Evolutionary conservation across 1,140 invertebrate genomes (phyloP), one percentile per base, ranked within the genome.

Genomic region (Stenopsyche tienmushanensis): DNA sequence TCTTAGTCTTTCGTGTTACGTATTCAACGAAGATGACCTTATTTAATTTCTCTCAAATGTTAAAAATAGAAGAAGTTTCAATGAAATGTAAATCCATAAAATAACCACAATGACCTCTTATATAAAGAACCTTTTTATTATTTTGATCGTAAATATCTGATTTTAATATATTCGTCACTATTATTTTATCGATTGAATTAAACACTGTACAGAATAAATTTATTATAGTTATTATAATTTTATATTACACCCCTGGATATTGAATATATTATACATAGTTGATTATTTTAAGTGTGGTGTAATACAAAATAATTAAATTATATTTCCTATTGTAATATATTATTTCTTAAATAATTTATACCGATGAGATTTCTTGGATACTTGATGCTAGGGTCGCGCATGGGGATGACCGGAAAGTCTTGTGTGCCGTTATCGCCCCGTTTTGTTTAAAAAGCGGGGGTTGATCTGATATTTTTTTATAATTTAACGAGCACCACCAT

Each of bases 101-200:
- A 65, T 78, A 81, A 81, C 80, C 80, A 77, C 75, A 80, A 80
- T 77, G 80, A 81, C 80, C 80, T 81, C 80, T 80, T 80, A 79
- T 80, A 78, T 79, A 77, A 80, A 80, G 13, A 34, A 80, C 77
- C 76, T 79, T 80, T 79, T n/a, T 76, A 79, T 78, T 76, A 77
- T 78, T 78, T 80, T 79, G 76, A 80, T 76, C 76, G n/a, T 75
- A 74, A 80, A 80, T 78, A 80, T 69, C 49, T 63, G 78, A 79
- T 80, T 81, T 79, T 80, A 81, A 81, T 80, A 81, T 81, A 81
- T 81, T 79, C 78, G 75, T 79, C 76, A 76, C 79, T 79, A 79
- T 80, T 79, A 80, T 80, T 81, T 74, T 77, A 60, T 55, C 44
- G 58, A 75, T 79, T 77, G 78, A 79, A 75, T 76, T 55, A 54